Conservation (phyloP, 1,140 invertebrate species). For the Babylonia areolata region DNA sequence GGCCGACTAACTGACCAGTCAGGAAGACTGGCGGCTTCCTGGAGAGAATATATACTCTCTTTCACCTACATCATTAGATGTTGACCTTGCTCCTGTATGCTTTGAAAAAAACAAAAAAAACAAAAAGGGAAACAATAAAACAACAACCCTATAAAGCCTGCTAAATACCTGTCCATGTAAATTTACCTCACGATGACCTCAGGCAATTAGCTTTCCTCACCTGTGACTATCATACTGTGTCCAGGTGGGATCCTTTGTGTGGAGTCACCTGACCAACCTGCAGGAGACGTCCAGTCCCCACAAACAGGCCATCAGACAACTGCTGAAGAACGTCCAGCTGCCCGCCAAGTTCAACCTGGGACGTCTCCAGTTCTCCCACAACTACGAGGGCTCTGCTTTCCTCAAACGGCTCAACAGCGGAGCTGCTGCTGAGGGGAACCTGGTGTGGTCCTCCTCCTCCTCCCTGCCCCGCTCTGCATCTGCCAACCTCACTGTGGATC, state of each 20-base stretch:
- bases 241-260: slow-evolving; percentile 92
- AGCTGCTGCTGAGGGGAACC: slow-evolving; percentile 68
- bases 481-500: slow-evolving; percentile 88
- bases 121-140: no score
- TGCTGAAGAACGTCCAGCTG: slow-evolving; percentile 83
- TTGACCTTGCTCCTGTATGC: no score
- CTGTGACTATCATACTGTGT: no score
- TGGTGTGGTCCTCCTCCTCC: slow-evolving; percentile 92
- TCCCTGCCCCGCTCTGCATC: slow-evolving; percentile 84
- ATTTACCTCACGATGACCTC: no score
- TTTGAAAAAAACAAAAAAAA: no score
- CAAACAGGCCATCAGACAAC: slow-evolving; percentile 87
- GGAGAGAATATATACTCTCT: no score
- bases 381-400: slow-evolving; percentile 81
- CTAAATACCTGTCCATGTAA: no score
- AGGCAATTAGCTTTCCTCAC: no score
- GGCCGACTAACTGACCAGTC: no score
- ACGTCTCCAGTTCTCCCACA: slow-evolving; percentile 89
- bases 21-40: no score
- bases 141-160: no score
- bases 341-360: slow-evolving; percentile 87
- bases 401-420: slow-evolving; percentile 62
- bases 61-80: no score
- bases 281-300: slow-evolving; percentile 89
- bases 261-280: slow-evolving; percentile 92